These are phyloP conservation scores for Apis cerana DNA, from an alignment of 1,140 invertebrate genomes.

Conservation along the genomic window DNA sequence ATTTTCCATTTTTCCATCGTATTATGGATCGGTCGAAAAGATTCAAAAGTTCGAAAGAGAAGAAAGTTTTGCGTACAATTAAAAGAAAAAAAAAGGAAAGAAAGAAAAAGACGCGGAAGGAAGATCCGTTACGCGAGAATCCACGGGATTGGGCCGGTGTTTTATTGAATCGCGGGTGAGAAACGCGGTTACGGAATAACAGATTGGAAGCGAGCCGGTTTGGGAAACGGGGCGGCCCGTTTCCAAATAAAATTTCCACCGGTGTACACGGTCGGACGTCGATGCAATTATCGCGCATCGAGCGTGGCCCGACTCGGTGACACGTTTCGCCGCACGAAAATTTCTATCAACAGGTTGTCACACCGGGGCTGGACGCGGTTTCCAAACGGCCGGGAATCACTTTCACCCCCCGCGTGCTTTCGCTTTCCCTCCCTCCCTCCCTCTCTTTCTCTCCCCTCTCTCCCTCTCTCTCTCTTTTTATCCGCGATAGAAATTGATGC, in stretches of 20 bases:
- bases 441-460: background rate
- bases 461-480: background rate
- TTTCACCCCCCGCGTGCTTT: conserved; percentile 34
- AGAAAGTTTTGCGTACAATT: background rate
- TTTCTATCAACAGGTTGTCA: conserved; percentile 75
- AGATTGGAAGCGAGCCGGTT: conserved; percentile 1
- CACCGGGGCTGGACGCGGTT: conserved; percentile 50
- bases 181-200: conserved; percentile 14
- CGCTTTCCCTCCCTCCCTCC: background rate
- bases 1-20: too few relatives aligned
- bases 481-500: conserved; percentile 35
- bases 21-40: too few relatives aligned
- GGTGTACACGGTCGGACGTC: conserved; percentile 3
- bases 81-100: background rate
- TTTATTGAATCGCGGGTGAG: background rate
- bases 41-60: background rate
- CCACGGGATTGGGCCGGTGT: background rate
- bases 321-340: conserved; percentile 59
- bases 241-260: conserved; percentile 23
- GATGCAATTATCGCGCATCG: conserved; percentile 55
- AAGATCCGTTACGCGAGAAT: background rate
- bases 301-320: conserved; percentile 19
- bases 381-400: conserved; percentile 44
- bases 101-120: background rate
- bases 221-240: conserved; percentile 4